Percentiles rank a stretch among this genome's conserved stretches.
phyloP scores from a whole-genome alignment of 2,113 vertebrate species.

The Trematocara nigrifrons region DNA sequence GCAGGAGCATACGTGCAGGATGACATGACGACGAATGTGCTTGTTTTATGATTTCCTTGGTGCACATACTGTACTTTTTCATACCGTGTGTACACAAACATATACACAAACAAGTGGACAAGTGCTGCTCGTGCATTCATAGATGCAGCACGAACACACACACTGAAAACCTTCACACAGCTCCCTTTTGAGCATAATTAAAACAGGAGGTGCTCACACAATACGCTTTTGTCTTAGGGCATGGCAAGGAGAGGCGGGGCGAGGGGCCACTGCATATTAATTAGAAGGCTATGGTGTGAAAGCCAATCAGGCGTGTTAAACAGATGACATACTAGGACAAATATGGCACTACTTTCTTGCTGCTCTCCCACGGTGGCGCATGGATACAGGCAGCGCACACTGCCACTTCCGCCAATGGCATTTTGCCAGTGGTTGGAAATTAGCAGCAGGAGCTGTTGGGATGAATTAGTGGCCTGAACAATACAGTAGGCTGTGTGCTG shows the following conservation, averaged over 20 bases:
- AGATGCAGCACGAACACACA: constrained; percentile 21
- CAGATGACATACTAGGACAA: constrained; percentile 69
- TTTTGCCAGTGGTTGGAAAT: constrained; percentile 56
- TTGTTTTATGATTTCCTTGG: constrained; percentile 41
- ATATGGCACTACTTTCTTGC: constrained; percentile 64
- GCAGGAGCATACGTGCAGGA: constrained; percentile 15
- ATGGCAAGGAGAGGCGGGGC: constrained; percentile 42
- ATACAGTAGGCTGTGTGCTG: constrained; percentile 47
- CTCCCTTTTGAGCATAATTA: constrained; percentile 70
- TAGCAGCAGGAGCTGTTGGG: constrained; percentile 54
- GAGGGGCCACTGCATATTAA: constrained; percentile 70
- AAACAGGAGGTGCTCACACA: constrained; percentile 74
- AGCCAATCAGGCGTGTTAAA: constrained; percentile 67
- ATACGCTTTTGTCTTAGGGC: constrained; percentile 75
- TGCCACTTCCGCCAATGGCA: constrained; percentile 52
- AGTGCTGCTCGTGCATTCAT: not conserved
- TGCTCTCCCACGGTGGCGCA: constrained; percentile 67
- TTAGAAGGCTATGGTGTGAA: constrained; percentile 66
- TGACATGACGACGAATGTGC: constrained; percentile 33
- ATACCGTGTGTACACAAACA: not conserved
- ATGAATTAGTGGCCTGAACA: constrained; percentile 57
- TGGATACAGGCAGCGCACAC: constrained; percentile 46
- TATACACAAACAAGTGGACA: not conserved
- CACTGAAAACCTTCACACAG: constrained; percentile 15
- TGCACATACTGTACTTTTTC: constrained; percentile 24